Evolutionary conservation across 2,797 vertebrate genomes (phyloP), one percentile per base, ranked within the genome.

Genomic region (Aratinga solstitialis): DNA sequence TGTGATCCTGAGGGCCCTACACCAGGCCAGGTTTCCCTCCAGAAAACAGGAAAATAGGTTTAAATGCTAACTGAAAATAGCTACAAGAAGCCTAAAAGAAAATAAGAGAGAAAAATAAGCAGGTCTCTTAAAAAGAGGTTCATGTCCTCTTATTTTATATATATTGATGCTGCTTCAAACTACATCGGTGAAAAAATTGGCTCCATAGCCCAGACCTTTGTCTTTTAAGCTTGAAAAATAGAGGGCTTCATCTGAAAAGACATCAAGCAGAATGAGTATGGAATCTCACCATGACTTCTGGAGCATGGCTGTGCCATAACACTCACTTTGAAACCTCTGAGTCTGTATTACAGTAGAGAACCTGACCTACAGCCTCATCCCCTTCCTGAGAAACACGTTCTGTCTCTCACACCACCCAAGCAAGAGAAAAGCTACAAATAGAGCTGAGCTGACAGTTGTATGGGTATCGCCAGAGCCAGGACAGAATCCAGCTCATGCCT

Each of bases 401-500:
- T 73, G 76, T 75, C 66, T 80, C 90, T 90, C 76, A 42, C 69
- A 66, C 56, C 69, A 88, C 36, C 82, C 62, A 75, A 56, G 84
- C 76, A 84, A 81, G 45, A 78, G 58, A 87, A 78, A 78, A 91
- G 12, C 76, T 75, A 29, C 91, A 81, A 66, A 62, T 9, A 89
- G 62, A 12, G 10, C 58, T 92, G 76, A 84, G 73, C 53, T 95
- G 84, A 93, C 84, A 91, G 87, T 72, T 93, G 75, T 89, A 21
- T 45, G 4, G 5, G 62, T 36, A 12, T 43, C 92, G 91, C 94
- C 94, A 92, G 84, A 69, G 66, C 40, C 90, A 95, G 90, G 89
- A 96, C 62, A 84, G 84, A 91, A 96, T 43, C 94, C 94, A 96
- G 95, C 89, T 96, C 89, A 8, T 83, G 89, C 54, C 54, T 86